Evolutionary conservation across 2,797 vertebrate species (phyloP), one percentile per base, ranked within the genome.

Genomic region (Dallia pectoralis): DNA sequence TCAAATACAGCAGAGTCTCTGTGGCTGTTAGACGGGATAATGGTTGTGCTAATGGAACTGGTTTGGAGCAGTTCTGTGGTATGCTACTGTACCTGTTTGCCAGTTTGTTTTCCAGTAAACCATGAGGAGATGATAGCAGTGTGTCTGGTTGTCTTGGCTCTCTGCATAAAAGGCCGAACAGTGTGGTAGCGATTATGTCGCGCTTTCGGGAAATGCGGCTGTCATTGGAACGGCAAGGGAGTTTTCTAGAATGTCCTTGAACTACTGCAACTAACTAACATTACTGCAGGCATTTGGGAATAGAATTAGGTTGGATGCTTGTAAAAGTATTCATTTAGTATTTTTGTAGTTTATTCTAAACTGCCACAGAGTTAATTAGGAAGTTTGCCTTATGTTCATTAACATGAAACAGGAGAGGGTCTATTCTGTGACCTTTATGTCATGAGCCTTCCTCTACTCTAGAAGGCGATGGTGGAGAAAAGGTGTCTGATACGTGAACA

Each of bases 401-500:
- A 18, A 18, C 22, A 22, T 56, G 16, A 56, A 56, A 40, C 9
- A n/a, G n/a, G 11, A 44, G 40, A 44, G 40, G 40, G 40, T 3
- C 40, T 44, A 3, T 44, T 27, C 25, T 22, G 64, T 66, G 19
- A 30, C 16, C 49, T 15, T 59, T 56, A 30, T 44, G 12, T 48
- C 27, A 71, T 33, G 78, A 56, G 69, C 11, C 0, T 25, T 79
- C 77, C 73, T 74, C 6, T 74, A 79, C 85, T 81, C 64, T 74
- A 95, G 87, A 95, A 95, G 92, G 95, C 95, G 19, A 90, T 97
- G 71, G 90, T 95, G 75, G 96, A 97, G 87, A 97, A 97, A 85
- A 90, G 91, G 78, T 95, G 96, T 76, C 89, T 16, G 29, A 63
- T 18, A 63, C 27, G 19, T 12, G 32, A 44, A 7, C 30, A 74